Conservation (phyloP, 37 sponge, comb jelly and placozoan species). For the Haliclona indistincta region DNA sequence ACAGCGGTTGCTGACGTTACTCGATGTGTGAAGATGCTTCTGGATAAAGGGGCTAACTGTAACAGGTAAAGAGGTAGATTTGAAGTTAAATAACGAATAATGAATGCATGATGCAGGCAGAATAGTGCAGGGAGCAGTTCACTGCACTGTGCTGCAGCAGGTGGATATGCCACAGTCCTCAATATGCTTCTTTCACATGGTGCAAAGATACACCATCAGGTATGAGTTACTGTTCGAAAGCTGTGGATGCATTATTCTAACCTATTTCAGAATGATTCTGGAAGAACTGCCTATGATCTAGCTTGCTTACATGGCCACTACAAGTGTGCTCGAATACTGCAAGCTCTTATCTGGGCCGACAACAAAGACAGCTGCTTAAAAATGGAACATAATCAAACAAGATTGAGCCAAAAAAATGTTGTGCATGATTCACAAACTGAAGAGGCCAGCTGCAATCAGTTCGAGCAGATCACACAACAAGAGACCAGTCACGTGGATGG, state of each 20-base stretch:
- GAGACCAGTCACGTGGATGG: not conserved
- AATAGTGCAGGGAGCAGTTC: conserved; percentile 38
- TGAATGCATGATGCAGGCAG: conserved; percentile 6
- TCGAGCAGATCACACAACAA: not conserved
- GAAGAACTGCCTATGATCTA: conserved; percentile 43
- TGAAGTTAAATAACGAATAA: not conserved
- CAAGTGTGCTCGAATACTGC: conserved; percentile 67
- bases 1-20: not conserved
- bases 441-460: not conserved
- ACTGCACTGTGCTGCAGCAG: conserved; percentile 49
- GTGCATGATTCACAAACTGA: not conserved
- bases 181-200: conserved; percentile 47
- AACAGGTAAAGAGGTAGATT: conserved; percentile 32
- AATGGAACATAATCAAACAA: conserved; percentile 12
- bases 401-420: not conserved
- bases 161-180: conserved; percentile 33
- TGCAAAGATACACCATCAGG: conserved; percentile 49
- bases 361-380: conserved; percentile 35
- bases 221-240: not conserved
- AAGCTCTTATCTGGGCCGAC: conserved; percentile 69
- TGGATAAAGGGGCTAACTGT: conserved; percentile 53
- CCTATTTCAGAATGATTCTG: conserved; percentile 44
- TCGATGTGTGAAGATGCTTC: conserved; percentile 54
- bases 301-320: conserved; percentile 51
- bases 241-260: not conserved